Evolutionary conservation across 2,113 vertebrate species (phyloP).

Genomic region (Accipiter cooperii): DNA sequence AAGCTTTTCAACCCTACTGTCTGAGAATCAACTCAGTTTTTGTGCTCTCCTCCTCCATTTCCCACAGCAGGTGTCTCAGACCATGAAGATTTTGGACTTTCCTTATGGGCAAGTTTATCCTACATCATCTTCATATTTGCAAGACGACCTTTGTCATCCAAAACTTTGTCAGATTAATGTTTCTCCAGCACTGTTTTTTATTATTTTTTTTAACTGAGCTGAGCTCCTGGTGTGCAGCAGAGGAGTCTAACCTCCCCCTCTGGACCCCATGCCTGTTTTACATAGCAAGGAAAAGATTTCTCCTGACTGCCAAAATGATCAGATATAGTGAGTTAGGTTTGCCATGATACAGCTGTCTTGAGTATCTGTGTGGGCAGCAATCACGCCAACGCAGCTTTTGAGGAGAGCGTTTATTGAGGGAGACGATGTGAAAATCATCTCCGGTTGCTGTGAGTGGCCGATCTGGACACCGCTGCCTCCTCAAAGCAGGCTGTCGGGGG

Average conservation of each 20-base stretch:
- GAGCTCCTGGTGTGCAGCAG: background rate
- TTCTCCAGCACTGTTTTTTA: background rate
- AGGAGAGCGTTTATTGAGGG: background rate
- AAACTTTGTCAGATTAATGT: background rate
- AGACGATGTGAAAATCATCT: fast-evolving
- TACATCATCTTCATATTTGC: background rate
- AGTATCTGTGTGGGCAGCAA: background rate
- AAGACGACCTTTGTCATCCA: background rate
- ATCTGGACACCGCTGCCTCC: fast-evolving
- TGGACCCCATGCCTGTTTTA: background rate
- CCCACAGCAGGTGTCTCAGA: background rate
- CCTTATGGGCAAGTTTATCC: background rate
- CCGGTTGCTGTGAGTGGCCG: fast-evolving
- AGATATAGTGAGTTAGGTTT: background rate
- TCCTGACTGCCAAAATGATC: background rate
- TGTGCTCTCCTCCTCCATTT: background rate
- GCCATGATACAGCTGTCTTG: fast-evolving
- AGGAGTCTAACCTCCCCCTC: background rate
- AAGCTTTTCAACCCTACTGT: background rate
- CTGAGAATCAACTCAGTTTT: fast-evolving
- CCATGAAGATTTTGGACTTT: background rate
- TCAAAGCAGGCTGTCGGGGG: too few relatives aligned
- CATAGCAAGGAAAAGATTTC: background rate
- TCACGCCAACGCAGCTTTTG: fast-evolving
- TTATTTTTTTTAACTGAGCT: background rate